Evolutionary conservation across 1,140 invertebrate species (phyloP).

Genomic region (Drosophila obscura): DNA sequence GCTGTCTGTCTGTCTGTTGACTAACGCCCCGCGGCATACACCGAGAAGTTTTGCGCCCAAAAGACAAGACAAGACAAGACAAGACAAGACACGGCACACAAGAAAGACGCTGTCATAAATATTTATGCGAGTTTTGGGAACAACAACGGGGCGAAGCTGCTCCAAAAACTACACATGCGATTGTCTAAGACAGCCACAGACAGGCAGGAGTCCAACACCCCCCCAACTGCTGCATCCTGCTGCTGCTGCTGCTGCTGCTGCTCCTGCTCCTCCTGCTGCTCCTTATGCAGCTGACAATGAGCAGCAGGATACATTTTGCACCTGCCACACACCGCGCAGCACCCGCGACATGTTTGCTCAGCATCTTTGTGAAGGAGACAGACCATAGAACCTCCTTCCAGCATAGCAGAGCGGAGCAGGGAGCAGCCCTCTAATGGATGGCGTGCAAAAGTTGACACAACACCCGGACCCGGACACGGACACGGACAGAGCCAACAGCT

Average conservation of each 20-base stretch:
- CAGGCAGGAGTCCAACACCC: conserved; percentile 27
- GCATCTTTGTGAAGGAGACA: conserved; percentile 33
- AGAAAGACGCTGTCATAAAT: conserved; percentile 82
- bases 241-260: too few relatives aligned
- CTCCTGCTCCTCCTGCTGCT: conserved; percentile 12
- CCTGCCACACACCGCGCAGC: conserved; percentile 39
- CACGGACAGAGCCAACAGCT: conserved; percentile 67
- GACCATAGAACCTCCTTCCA: too few relatives aligned
- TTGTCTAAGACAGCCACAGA: conserved; percentile 68
- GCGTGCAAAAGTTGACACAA: conserved; percentile 80
- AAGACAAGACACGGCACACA: conserved; percentile 34
- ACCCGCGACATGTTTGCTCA: conserved; percentile 70
- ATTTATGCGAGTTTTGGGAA: conserved; percentile 83
- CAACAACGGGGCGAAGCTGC: conserved; percentile 62
- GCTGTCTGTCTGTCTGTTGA: conserved; percentile 60
- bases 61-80: conserved; percentile 34
- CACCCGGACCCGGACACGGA: conserved; percentile 36
- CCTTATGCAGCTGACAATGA: conserved; percentile 71
- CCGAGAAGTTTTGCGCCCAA: conserved; percentile 49
- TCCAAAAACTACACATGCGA: conserved; percentile 68
- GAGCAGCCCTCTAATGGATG: conserved; percentile 65
- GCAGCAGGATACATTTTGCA: conserved; percentile 79
- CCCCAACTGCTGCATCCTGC: not conserved
- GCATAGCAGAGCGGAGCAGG: not conserved
- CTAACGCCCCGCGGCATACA: conserved; percentile 58